These are phyloP conservation scores for Campoletis sonorensis DNA, from an alignment of 1,140 invertebrate genomes.

Conservation along the genomic window DNA sequence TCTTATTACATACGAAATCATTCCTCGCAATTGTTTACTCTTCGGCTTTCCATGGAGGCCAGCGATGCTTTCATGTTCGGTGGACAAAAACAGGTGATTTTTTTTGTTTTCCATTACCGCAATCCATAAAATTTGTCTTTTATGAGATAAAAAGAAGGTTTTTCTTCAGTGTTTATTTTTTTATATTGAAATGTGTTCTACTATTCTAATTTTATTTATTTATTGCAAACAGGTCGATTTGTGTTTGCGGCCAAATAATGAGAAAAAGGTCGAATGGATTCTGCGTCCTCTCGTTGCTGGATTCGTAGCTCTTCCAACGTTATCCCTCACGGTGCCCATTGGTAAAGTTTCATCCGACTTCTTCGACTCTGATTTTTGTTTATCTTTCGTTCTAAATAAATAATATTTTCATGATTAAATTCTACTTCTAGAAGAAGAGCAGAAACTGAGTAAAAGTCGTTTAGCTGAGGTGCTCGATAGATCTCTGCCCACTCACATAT, in stretches of 20 bases:
- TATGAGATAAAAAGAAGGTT: too few relatives aligned
- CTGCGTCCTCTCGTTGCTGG: constrained; percentile 80
- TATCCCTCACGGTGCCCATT: constrained; percentile 73
- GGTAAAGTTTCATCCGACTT: constrained; percentile 66
- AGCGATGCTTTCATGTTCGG: constrained; percentile 94
- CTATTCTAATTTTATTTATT: constrained; percentile 35
- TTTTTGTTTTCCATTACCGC: background rate
- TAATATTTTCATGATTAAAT: constrained; percentile 16
- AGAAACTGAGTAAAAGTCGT: constrained; percentile 69
- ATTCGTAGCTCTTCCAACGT: constrained; percentile 78
- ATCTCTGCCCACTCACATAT: constrained; percentile 80
- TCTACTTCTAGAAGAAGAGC: constrained; percentile 68
- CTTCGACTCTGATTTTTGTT: background rate
- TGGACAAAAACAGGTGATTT: constrained; percentile 88
- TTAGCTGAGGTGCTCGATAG: constrained; percentile 78
- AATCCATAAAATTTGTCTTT: background rate
- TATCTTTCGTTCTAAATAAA: background rate
- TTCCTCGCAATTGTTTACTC: constrained; percentile 83
- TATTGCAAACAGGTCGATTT: constrained; percentile 75
- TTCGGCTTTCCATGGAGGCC: constrained; percentile 86
- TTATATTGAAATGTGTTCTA: background rate
- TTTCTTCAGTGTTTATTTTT: too few relatives aligned
- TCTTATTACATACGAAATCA: constrained; percentile 86
- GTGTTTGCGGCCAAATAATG: constrained; percentile 78
- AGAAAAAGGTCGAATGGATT: constrained; percentile 79